A percentile compares a stretch with the other conserved stretches of the same genome.
phyloP scores from a whole-genome alignment of 1,140 invertebrate species.

The Polypedilum vanderplanki region DNA sequence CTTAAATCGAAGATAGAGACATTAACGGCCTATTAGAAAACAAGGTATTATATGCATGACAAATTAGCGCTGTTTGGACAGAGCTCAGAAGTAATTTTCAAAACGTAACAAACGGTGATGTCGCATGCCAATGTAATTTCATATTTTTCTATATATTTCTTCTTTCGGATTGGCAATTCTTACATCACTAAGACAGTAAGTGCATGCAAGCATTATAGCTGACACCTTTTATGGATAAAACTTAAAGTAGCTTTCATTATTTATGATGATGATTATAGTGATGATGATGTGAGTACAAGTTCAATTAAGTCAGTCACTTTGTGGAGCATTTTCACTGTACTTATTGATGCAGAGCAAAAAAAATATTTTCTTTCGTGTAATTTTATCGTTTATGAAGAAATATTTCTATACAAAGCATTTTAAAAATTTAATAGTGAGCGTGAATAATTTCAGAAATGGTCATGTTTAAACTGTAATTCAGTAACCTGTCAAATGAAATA shows the following conservation, averaged over 20 bases:
- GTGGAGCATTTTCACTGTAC: too few species aligned
- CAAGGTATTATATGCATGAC: not conserved
- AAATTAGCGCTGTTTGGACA: constrained; percentile 2
- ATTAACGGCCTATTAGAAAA: constrained; percentile 7
- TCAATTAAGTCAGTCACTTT: too few species aligned
- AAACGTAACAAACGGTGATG: not conserved
- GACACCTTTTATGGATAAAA: not conserved
- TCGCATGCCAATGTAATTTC: not conserved
- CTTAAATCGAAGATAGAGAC: not conserved
- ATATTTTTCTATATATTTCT: not conserved
- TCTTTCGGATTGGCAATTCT: not conserved
- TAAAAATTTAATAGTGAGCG: too few species aligned
- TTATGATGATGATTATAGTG: not conserved
- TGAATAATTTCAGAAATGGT: too few species aligned
- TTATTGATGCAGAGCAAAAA: too few species aligned
- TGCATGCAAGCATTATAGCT: constrained; percentile 7
- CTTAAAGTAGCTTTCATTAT: not conserved
- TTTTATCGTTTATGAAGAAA: too few species aligned
- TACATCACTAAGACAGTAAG: not conserved
- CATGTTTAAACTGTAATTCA: too few species aligned
- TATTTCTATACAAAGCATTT: too few species aligned
- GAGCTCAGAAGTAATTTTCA: not conserved
- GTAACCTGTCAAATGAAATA: too few species aligned
- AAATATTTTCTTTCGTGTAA: too few species aligned
- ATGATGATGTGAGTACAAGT: too few species aligned